A percentile compares a stretch with the other conserved stretches of the same genome.
These are phyloP conservation scores for Malacoctenus gilli DNA, from an alignment of 2,797 vertebrate species.

Conservation along the genomic window DNA sequence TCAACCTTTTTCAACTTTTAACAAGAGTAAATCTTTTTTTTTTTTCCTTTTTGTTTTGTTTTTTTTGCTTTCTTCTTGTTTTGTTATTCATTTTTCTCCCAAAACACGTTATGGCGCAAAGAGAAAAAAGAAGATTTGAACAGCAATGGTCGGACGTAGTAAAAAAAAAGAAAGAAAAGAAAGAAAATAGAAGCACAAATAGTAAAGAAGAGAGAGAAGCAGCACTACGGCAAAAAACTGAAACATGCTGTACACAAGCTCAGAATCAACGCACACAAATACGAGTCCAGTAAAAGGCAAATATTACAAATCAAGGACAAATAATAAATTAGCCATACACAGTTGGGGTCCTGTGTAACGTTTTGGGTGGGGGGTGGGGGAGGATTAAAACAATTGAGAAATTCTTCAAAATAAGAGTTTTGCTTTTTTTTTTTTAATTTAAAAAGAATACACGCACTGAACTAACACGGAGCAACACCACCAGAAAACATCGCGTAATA, in stretches of 20 bases:
- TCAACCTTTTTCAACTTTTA: constrained; percentile 76
- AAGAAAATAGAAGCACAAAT: constrained; percentile 70
- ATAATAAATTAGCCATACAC: constrained; percentile 84
- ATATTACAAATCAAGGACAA: constrained; percentile 81
- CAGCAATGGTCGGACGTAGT: constrained; percentile 70
- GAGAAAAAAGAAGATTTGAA: constrained; percentile 61
- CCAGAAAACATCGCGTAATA: constrained; percentile 78
- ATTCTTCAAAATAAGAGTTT: constrained; percentile 61
- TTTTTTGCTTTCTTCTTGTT: constrained; percentile 67
- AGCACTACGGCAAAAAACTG: constrained; percentile 79
- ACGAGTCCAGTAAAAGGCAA: constrained; percentile 83
- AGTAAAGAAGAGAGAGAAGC: constrained; percentile 75
- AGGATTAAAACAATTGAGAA: constrained; percentile 43
- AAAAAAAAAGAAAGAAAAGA: constrained; percentile 57
- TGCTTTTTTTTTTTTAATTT: constrained; percentile 39
- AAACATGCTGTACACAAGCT: constrained; percentile 85
- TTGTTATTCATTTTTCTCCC: constrained; percentile 60
- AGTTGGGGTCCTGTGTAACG: constrained; percentile 71
- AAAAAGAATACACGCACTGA: constrained; percentile 73
- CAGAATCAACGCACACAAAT: constrained; percentile 79
- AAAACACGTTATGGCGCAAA: constrained; percentile 78
- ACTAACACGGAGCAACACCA: constrained; percentile 82
- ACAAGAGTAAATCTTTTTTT: constrained; percentile 64
- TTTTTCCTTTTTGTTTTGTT: constrained; percentile 44
- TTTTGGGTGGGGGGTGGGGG: constrained; percentile 26